These are phyloP conservation scores for Dexiosoma caninum DNA, from an alignment of 2,888 invertebrate species.

Conservation along the genomic window DNA sequence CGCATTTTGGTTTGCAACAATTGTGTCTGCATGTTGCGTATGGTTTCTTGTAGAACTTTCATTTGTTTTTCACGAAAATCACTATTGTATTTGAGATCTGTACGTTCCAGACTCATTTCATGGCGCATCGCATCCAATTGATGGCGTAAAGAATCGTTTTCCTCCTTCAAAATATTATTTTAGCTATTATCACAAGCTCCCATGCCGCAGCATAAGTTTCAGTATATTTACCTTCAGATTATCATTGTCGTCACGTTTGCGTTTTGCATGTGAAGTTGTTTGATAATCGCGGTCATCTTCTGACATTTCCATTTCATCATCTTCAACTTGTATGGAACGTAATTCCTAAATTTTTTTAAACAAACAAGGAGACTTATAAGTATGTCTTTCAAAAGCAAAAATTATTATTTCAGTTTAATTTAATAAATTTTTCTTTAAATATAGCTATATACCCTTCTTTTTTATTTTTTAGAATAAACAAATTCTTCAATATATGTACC, in stretches of 20 bases:
- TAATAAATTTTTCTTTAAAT: conserved; percentile 29
- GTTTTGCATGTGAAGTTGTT: conserved; percentile 73
- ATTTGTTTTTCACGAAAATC: conserved; percentile 92
- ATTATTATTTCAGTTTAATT: neutral
- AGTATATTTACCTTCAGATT: conserved; percentile 73
- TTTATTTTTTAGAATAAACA: conserved; percentile 16
- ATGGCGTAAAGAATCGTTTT: conserved; percentile 93
- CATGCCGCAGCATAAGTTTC: neutral
- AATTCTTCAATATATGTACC: conserved; percentile 53
- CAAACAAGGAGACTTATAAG: conserved; percentile 15
- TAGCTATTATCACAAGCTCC: neutral
- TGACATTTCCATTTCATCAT: conserved; percentile 93
- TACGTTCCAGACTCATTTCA: conserved; percentile 92
- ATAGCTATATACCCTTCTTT: conserved; percentile 38
- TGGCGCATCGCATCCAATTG: conserved; percentile 96
- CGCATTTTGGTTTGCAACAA: conserved; percentile 75
- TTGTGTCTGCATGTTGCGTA: conserved; percentile 78
- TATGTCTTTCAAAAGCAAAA: neutral
- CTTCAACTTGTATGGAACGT: conserved; percentile 79
- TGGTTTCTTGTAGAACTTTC: conserved; percentile 79
- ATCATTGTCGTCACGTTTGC: conserved; percentile 76
- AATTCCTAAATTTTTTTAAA: conserved; percentile 71
- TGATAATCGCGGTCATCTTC: conserved; percentile 83
- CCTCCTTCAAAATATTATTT: conserved; percentile 80
- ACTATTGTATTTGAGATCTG: conserved; percentile 87